Percentiles rank a stretch among this genome's conserved stretches.
phyloP scores from a whole-genome alignment of 2,113 vertebrate species.

The Glaucomys volans region DNA sequence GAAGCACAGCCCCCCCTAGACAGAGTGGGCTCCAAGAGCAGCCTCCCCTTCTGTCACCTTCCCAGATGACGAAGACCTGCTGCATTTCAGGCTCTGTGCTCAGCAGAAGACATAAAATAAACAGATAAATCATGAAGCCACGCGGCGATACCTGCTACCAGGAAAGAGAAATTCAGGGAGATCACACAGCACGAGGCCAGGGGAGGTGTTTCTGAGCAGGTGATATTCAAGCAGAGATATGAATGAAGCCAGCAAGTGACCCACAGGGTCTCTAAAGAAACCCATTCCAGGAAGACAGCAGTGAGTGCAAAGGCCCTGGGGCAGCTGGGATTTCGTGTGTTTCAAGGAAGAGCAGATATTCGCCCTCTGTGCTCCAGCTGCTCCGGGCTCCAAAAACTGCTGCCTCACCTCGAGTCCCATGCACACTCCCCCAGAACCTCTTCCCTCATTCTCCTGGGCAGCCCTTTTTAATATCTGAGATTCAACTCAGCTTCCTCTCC shows the following conservation, averaged over 20 bases:
- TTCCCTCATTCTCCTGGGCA: not conserved
- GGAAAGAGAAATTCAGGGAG: not conserved
- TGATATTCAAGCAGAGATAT: not conserved
- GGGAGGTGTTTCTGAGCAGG: not conserved
- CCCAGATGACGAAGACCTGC: not conserved
- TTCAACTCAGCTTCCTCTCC: not conserved
- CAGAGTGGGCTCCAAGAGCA: not conserved
- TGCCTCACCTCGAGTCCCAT: not conserved
- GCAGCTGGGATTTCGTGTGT: not conserved
- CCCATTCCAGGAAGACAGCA: not conserved
- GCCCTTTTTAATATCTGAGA: not conserved
- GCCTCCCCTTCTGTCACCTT: not conserved
- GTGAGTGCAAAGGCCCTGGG: not conserved
- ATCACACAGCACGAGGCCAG: not conserved
- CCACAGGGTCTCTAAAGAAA: not conserved
- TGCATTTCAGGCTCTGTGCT: not conserved
- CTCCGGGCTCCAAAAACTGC: not conserved
- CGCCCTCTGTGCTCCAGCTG: not conserved
- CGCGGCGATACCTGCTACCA: not conserved
- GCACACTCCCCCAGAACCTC: not conserved
- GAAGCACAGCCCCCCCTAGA: not conserved
- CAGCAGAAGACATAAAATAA: not conserved
- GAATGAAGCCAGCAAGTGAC: not conserved
- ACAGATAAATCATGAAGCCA: not conserved
- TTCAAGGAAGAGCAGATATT: not conserved